phyloP scores from a whole-genome alignment of 2,888 invertebrate species.

The Tenthredo notha region DNA sequence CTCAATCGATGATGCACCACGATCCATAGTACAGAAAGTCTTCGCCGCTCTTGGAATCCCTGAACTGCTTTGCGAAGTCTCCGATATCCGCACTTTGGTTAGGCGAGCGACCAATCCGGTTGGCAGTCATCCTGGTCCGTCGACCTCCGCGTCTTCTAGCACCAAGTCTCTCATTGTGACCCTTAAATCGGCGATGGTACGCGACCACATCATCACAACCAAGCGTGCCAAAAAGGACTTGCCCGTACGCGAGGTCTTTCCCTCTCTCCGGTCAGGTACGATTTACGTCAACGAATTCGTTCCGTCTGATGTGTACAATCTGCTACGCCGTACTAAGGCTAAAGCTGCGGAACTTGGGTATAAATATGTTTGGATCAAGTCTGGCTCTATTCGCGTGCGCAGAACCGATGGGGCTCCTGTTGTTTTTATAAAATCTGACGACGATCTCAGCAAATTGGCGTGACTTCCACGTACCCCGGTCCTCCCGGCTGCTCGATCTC shows the following conservation, averaged over 20 bases:
- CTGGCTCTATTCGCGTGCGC: background rate
- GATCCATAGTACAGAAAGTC: no score
- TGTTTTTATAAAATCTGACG: background rate
- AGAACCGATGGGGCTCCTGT: background rate
- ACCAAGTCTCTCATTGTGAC: background rate
- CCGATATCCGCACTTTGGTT: no score
- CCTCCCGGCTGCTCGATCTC: background rate
- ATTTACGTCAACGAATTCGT: background rate
- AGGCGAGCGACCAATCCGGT: no score
- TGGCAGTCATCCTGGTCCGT: no score
- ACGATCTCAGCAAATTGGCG: background rate
- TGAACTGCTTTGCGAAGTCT: no score
- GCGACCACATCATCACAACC: background rate
- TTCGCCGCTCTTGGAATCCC: no score
- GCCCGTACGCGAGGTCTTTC: background rate
- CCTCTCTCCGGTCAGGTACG: background rate
- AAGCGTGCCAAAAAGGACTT: background rate
- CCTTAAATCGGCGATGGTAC: background rate
- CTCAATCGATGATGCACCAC: no score
- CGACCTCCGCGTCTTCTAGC: background rate
- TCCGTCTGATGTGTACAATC: background rate
- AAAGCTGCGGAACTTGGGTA: background rate
- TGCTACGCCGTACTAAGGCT: background rate
- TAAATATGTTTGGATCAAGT: slow-evolving; percentile 32
- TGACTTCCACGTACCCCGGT: background rate